Percentiles rank a stretch among this genome's conserved stretches.
These are phyloP conservation scores for Osmoderma eremita DNA, from an alignment of 2,888 invertebrate species.

Conservation along the genomic window DNA sequence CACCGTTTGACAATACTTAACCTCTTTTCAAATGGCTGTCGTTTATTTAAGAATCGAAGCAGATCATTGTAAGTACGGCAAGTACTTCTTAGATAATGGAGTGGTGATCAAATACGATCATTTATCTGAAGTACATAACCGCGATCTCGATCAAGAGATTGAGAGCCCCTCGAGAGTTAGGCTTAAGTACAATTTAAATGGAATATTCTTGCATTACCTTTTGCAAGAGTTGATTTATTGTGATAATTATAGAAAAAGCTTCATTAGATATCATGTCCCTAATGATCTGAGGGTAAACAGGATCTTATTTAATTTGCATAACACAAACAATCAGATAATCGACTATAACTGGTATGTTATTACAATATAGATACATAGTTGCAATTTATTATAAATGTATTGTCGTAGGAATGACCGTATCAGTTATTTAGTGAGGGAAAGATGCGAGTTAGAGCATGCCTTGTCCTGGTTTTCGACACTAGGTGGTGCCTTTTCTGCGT, in stretches of 20 bases:
- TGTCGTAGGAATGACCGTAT: slow-evolving; percentile 67
- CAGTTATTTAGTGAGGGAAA: slow-evolving; percentile 67
- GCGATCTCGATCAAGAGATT: neutral
- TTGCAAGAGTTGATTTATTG: slow-evolving; percentile 51
- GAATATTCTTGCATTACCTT: slow-evolving; percentile 57
- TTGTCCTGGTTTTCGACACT: slow-evolving; percentile 96
- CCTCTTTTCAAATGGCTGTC: slow-evolving; percentile 36
- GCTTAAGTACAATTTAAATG: slow-evolving; percentile 48
- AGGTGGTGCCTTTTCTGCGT: slow-evolving; percentile 94
- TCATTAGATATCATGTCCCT: slow-evolving; percentile 35
- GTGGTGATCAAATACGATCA: slow-evolving; percentile 17
- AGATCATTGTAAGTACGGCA: slow-evolving; percentile 39
- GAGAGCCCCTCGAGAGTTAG: slow-evolving; percentile 2
- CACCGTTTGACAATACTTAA: slow-evolving; percentile 17
- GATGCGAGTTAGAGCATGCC: slow-evolving; percentile 81
- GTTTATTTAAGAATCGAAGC: slow-evolving; percentile 40
- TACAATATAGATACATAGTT: too few relatives aligned
- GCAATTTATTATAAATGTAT: slow-evolving; percentile 21
- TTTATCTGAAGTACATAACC: slow-evolving; percentile 8
- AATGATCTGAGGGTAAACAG: slow-evolving; percentile 16
- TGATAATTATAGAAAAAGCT: slow-evolving; percentile 41
- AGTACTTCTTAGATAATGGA: slow-evolving; percentile 28
- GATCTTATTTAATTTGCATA: slow-evolving; percentile 31
- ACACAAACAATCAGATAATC: slow-evolving; percentile 65
- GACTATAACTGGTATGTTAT: slow-evolving; percentile 78